Conservation (phyloP, 2,113 vertebrate species). For the Tinamus guttatus region DNA sequence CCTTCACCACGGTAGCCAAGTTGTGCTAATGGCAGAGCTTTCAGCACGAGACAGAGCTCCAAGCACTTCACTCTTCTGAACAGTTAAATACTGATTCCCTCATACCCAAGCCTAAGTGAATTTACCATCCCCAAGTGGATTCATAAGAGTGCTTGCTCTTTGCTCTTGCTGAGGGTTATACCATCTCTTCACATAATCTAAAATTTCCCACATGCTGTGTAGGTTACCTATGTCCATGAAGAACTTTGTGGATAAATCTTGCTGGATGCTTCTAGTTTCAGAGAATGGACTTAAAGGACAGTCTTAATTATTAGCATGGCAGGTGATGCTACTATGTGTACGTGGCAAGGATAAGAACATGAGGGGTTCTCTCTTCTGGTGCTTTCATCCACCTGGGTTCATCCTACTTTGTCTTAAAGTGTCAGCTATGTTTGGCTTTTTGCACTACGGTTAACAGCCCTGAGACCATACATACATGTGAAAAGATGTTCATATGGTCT, state of each 20-base stretch:
- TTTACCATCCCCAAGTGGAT: neutral
- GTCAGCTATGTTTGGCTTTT: neutral
- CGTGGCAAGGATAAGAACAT: neutral
- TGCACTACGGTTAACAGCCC: neutral
- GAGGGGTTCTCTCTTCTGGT: neutral
- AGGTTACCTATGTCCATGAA: neutral
- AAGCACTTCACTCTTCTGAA: accelerated
- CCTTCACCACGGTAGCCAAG: neutral
- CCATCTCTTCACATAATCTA: neutral
- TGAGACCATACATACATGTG: neutral
- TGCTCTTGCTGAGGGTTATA: neutral
- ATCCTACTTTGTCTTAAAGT: neutral
- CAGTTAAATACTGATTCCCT: neutral
- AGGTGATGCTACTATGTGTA: neutral
- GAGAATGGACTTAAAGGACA: neutral
- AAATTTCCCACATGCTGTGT: neutral
- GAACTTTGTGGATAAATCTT: neutral
- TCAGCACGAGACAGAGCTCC: neutral
- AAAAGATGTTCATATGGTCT: neutral
- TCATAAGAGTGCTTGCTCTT: neutral
- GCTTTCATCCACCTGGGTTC: neutral
- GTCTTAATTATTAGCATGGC: neutral
- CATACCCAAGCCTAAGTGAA: neutral
- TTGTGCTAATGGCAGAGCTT: neutral
- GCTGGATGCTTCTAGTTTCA: neutral